Base-by-base conservation (phyloP, 2,888 invertebrate species). In the Chromoteleia sp. region DNA sequence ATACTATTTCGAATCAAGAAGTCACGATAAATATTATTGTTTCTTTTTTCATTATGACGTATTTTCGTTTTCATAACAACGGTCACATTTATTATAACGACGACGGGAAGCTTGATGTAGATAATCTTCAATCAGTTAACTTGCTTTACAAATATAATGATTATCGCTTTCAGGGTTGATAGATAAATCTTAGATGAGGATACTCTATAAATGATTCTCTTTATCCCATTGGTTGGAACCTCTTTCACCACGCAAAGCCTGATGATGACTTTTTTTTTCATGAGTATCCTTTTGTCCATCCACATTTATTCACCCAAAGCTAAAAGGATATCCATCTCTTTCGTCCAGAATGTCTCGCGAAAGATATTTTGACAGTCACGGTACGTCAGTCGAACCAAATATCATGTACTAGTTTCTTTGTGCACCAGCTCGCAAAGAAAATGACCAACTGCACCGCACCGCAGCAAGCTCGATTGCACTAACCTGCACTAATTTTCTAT, bases 111-210 rank as follows among this genome's bases (percentile, higher is more conserved):
- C 6, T 25, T 4, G 25, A 52, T 36, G n/a, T 58, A 39, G 58
- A 58, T 58, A 58, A 58, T 39, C 12, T 48, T 48, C 30, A 30
- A 17, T 12, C 12, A 33, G 33, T 48, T 41, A 15, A 43, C 12
- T 36, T 12, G 14, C 12, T 52, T 41, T 25, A 25, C 25, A n/a
- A 36, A 25, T 52, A 65, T 65, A 39, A 52, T 39, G 25, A 67
- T 52, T 52, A 39, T 52, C 67, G 41, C 67, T 33, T 14, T 14
- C 25, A 33, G 41, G 48, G 39, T 68, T 50, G 43, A 68, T 68
- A 33, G 45, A 17, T 15, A 41, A 33, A 43, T 43, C 68, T 54
- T 29, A 54, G 48, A 15, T 21, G 36, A n/a, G 45, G 25, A 39
- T 39, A 17, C 29, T 25, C 58, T 36, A 59, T 58, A 50, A 33